Base-by-base conservation (phyloP, 2,113 vertebrate genomes). In the Mormoops blainvillei region DNA sequence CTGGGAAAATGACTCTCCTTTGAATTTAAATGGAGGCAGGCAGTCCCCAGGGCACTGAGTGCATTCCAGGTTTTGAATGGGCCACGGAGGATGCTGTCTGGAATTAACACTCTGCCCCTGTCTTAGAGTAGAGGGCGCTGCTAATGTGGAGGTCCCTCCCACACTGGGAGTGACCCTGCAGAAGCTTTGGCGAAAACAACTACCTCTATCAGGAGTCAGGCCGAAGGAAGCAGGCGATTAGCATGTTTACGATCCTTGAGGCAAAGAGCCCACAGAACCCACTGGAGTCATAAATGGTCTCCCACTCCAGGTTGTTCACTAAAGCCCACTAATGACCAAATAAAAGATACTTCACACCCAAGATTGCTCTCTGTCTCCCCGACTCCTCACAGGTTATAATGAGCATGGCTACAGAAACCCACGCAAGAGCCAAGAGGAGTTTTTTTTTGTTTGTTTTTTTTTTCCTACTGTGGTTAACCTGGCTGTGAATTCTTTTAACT, bases 1-100 rank as follows among this genome's bases (percentile, higher is more conserved):
- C 91, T 26, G 78, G 52, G 93, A 98, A 98, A 97, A 97, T 89
- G 71, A 56, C 80, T 97, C 90, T 95, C 97, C 95, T 92, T 94
- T 97, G 98, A 98, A 98, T 98, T 97, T 97, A 98, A 98, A 98
- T 96, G 74, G 95, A 86, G 82, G 74, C 87, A 86, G 84, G 74
- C 87, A 67, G 52, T 58, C 76, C 78, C 81, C 65, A 19, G 95
- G 94, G 95, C 56, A 96, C 65, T 8, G 71, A 95, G 94, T 88
- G 80, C 96, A 97, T 89, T 81, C 90, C 97, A 96, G 56, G 33
- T 76, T 88, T 54, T 87, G 68, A 87, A 73, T 1, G 78, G 54
- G 48, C 11, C 78, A 74, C 77, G 65, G 65, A 71, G 63, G 87
- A 93, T 7, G 19, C 84, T 43, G 61, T 80, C n/a, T 58, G 43